Evolutionary conservation across 2,888 invertebrate species (phyloP).

Genomic region (Euphydryas editha): DNA sequence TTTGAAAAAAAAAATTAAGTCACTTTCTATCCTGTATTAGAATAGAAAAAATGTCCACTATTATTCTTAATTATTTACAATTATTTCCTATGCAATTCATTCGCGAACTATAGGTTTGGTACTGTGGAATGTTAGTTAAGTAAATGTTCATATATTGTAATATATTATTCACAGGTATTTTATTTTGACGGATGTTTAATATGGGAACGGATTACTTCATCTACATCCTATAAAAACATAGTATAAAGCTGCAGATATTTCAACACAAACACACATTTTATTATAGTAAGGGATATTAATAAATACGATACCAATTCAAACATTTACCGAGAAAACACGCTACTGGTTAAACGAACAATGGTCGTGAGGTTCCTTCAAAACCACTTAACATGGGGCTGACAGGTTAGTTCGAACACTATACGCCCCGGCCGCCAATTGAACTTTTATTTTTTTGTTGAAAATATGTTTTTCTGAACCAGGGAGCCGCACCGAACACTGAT

Average conservation of each 20-base stretch:
- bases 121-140: background rate
- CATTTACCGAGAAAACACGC: constrained; percentile 81
- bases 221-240: constrained; percentile 60
- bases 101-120: background rate
- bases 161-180: no score
- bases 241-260: constrained; percentile 59
- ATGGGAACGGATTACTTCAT: constrained; percentile 52
- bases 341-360: constrained; percentile 78
- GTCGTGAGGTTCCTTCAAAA: constrained; percentile 74
- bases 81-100: no score
- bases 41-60: no score
- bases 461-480: constrained; percentile 66
- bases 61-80: no score
- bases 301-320: constrained; percentile 76
- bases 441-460: constrained; percentile 70
- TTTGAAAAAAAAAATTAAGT: no score
- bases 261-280: constrained; percentile 62
- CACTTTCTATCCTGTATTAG: no score
- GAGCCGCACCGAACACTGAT: constrained; percentile 62
- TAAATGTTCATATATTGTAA: background rate
- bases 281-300: constrained; percentile 66
- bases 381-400: constrained; percentile 83
- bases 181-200: constrained; percentile 26
- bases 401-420: constrained; percentile 82
- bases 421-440: constrained; percentile 73